Base-by-base conservation (phyloP, 2,797 vertebrate genomes). In the Peromyscus aztecus region DNA sequence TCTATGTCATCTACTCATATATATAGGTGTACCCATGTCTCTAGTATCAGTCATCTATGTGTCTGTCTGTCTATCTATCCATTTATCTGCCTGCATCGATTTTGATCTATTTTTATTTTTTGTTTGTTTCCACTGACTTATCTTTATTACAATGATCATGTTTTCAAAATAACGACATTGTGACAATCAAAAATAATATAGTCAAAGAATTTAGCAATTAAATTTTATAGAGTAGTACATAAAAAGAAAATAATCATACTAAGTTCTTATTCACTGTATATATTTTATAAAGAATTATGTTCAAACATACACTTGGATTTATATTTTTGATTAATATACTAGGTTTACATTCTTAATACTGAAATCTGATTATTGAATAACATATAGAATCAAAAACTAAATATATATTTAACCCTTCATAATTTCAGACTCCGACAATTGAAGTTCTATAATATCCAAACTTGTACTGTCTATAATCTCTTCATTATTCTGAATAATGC, bases 221-320 rank as follows among this genome's bases (percentile, higher is more conserved):
- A 16, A 8, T 78, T 95, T 94, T 34, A 95, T 75, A 84, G 10
- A 17, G 2, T 4, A 40, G 14, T 90, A 31, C 40, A 52, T 57
- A n/a, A 92, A 77, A 52, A 81, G 40, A 91, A 95, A 95, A 89
- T 40, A 91, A 96, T 76, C 1, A 12, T 40, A 71, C 78, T 86
- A 89, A 78, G n/a, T 84, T 90, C 34, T 69, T 82, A 90, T 71
- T 94, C 46, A 86, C 16, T 55, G 29, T 69, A 87, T 84, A 61
- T 61, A 85, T 77, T 85, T 96, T n/a, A 46, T 93, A 29, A 96
- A 89, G 49, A 96, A 95, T n/a, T 8, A 91, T 67, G 3, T 89
- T n/a, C 27, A 13, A 81, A 63, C 6, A 82, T 57, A 84, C 19
- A 59, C 49, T 76, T 87, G 5, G 73, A 91, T 34, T 94, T 94